Percentiles rank a stretch among this genome's conserved stretches.
Evolutionary conservation across 1,140 invertebrate species (phyloP).

Genomic region (Campoletis sonorensis): DNA sequence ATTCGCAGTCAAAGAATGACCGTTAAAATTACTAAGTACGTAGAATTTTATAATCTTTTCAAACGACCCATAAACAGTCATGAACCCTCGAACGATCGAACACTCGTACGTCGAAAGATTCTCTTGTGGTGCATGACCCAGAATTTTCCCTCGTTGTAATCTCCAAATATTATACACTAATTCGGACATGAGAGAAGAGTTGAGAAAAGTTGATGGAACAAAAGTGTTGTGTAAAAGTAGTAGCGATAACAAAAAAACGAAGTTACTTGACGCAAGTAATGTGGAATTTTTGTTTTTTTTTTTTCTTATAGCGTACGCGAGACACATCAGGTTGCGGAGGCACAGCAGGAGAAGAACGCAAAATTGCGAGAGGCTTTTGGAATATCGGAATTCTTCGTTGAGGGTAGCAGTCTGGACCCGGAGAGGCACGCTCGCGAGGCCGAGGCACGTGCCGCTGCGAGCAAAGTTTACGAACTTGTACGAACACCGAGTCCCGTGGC

Average conservation of each 20-base stretch:
- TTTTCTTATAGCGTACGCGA: conserved; percentile 89
- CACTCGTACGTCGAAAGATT: too few species aligned
- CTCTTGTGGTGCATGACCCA: too few species aligned
- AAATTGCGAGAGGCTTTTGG: conserved; percentile 95
- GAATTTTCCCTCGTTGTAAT: too few species aligned
- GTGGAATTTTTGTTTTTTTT: too few species aligned
- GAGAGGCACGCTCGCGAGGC: conserved; percentile 89
- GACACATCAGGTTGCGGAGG: conserved; percentile 96
- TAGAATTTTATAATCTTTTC: background rate
- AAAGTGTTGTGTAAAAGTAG: too few species aligned
- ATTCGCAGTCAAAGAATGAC: conserved; percentile 63
- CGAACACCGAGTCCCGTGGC: conserved; percentile 67
- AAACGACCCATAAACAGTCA: background rate
- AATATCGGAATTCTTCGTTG: conserved; percentile 94
- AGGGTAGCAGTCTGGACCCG: conserved; percentile 94
- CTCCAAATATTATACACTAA: too few species aligned
- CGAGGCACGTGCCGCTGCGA: conserved; percentile 73
- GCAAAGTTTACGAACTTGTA: conserved; percentile 64
- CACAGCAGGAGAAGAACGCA: conserved; percentile 97
- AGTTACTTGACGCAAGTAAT: too few species aligned
- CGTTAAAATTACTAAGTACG: conserved; percentile 72
- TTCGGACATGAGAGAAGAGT: background rate
- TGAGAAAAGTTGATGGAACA: too few species aligned
- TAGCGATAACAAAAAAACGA: too few species aligned
- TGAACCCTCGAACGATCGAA: background rate